Conservation (phyloP, 2,888 invertebrate species). For the Himalopsyche tibetana region DNA sequence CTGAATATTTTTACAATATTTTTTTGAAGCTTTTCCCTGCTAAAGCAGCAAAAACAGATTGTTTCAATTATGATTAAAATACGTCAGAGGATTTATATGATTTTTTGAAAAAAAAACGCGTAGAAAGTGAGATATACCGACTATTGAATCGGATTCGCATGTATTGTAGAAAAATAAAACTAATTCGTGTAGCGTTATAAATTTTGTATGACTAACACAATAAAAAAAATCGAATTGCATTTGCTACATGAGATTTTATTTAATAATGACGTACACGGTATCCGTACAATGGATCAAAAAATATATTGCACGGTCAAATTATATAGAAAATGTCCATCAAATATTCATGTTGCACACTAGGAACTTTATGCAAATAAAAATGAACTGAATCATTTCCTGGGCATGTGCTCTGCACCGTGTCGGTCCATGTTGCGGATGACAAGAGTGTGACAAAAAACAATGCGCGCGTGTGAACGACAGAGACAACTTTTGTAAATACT, state of each 20-base stretch:
- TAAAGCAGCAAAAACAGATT: too few species aligned
- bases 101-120: too few species aligned
- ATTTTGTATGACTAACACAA: not conserved
- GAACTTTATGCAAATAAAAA: not conserved
- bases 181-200: not conserved
- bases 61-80: too few species aligned
- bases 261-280: not conserved
- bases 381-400: conserved; percentile 20
- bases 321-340: not conserved
- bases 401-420: conserved; percentile 19
- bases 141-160: too few species aligned
- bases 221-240: too few species aligned
- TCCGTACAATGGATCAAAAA: not conserved
- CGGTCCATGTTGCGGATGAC: conserved; percentile 35
- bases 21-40: too few species aligned
- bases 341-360: conserved; percentile 14
- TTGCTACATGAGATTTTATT: not conserved
- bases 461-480: conserved; percentile 18
- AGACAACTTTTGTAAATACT: conserved; percentile 6
- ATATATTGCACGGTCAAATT: not conserved
- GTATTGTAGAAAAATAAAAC: too few species aligned
- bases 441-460: conserved; percentile 32
- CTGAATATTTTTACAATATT: too few species aligned
- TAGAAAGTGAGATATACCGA: too few species aligned
- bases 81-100: too few species aligned